These are phyloP conservation scores for Pseudochirops cupreus DNA, from an alignment of 2,797 vertebrate genomes.

Conservation along the genomic window DNA sequence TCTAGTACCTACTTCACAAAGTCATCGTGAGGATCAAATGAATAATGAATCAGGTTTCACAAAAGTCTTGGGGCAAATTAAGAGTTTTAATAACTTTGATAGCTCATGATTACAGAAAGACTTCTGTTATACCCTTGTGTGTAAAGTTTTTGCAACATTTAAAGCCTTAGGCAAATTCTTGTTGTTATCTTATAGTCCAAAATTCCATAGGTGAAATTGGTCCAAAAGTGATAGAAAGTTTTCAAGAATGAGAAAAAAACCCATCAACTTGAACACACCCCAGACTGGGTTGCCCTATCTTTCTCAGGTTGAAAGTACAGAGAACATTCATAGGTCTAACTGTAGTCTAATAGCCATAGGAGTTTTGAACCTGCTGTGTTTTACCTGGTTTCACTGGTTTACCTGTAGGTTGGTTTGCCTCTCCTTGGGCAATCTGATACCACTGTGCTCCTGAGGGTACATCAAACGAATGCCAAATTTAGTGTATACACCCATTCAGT, in stretches of 20 bases:
- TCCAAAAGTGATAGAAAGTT: neutral
- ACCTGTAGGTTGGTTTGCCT: neutral
- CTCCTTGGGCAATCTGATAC: neutral
- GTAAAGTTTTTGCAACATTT: neutral
- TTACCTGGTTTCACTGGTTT: too few relatives aligned
- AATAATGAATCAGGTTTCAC: neutral
- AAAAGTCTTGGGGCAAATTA: neutral
- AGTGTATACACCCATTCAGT: neutral
- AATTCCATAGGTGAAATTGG: too few relatives aligned
- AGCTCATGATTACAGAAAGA: neutral
- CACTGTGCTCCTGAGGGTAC: neutral
- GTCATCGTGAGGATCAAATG: too few relatives aligned
- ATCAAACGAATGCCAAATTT: neutral
- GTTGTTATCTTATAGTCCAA: neutral
- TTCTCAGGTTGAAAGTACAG: neutral
- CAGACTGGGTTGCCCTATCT: neutral
- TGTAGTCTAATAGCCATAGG: neutral
- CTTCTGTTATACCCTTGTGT: neutral
- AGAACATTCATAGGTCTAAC: neutral
- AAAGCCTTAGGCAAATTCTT: neutral
- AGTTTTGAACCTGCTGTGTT: neutral
- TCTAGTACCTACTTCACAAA: too few relatives aligned
- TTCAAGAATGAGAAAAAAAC: neutral
- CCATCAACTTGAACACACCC: neutral
- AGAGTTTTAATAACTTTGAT: neutral